Evolutionary conservation across 1,140 invertebrate genomes (phyloP).

Genomic region (Apis florea): DNA sequence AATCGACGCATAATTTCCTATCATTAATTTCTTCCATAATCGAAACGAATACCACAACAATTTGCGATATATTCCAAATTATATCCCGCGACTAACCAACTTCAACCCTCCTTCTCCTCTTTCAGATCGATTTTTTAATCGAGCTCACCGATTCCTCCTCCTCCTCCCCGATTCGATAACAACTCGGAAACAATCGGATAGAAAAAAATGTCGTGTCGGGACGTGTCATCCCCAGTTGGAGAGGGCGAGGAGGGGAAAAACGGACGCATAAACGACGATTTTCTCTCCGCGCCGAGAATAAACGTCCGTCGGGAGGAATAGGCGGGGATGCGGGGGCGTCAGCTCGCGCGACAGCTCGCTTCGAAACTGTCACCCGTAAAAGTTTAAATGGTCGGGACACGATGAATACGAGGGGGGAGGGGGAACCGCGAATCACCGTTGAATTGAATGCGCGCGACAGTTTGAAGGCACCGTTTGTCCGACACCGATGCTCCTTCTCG

Average conservation of each 20-base stretch:
- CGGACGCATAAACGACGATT: neutral
- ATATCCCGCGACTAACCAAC: too few relatives aligned
- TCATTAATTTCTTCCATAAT: too few relatives aligned
- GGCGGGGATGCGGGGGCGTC: neutral
- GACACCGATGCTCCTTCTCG: conserved; percentile 9
- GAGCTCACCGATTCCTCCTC: neutral
- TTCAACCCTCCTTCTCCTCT: too few relatives aligned
- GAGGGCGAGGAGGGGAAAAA: neutral
- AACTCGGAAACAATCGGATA: neutral
- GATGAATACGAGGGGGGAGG: neutral
- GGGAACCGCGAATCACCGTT: conserved; percentile 29
- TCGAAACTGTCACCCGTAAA: conserved; percentile 28
- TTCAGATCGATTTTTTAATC: too few relatives aligned
- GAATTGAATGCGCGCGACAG: conserved; percentile 41
- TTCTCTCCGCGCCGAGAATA: neutral
- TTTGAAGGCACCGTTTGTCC: conserved; percentile 8
- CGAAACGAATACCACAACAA: too few relatives aligned
- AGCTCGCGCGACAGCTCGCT: conserved; percentile 14
- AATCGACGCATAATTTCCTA: too few relatives aligned
- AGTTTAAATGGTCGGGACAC: conserved; percentile 38
- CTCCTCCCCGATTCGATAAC: too few relatives aligned
- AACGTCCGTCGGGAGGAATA: neutral
- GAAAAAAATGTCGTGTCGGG: neutral
- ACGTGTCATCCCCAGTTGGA: neutral
- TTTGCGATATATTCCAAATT: too few relatives aligned